Base-by-base conservation (phyloP, 1,140 invertebrate species). In the Drosophila nasuta region DNA sequence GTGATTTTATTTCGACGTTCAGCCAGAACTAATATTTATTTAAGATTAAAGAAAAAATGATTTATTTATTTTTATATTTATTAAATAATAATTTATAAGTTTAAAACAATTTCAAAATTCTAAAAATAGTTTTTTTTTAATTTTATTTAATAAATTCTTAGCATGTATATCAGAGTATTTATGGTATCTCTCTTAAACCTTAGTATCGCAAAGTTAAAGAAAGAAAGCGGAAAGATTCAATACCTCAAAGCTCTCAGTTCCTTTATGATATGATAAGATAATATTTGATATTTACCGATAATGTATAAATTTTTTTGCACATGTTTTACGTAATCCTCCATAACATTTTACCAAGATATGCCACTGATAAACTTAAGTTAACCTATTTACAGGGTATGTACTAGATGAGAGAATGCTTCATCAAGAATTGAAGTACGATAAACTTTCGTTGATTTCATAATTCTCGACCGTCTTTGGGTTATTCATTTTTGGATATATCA, bases 401-500 rank as follows among this genome's bases (percentile, higher is more conserved):
- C 0, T 11, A 33, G 28, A 13, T n/a, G 25, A 8, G 3, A 13
- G 1, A 3, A 17, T 38, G 38, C 41, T 43, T 11, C n/a, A 0
- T 43, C n/a, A 3, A 11, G 41, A 43, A 43, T 13, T 43, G 33
- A 1, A 41, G 35, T 41, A 11, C 25, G n/a, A 28, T 28, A 52
- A 64, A 52, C 48, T 20, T 10, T 13, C 10, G 49, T 33, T 13
- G 51, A 54, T 54, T 54, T 54, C 30, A 54, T 35, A 54, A 54
- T 54, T 54, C 2, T 13, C 30, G 15, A 4, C 0, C n/a, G 13
- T 35, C 13, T 20, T 41, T 13, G 41, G 48, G 15, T 13, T 38
- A 28, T 41, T 7, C 48, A 33, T 54, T 60, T 51, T 62, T 62
- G 59, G 45, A 62, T 49, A 15, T 62, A 62, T 62, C 46, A 64